Conservation (phyloP, 2,113 vertebrate species). For the Protobothrops mucrosquamatus region DNA sequence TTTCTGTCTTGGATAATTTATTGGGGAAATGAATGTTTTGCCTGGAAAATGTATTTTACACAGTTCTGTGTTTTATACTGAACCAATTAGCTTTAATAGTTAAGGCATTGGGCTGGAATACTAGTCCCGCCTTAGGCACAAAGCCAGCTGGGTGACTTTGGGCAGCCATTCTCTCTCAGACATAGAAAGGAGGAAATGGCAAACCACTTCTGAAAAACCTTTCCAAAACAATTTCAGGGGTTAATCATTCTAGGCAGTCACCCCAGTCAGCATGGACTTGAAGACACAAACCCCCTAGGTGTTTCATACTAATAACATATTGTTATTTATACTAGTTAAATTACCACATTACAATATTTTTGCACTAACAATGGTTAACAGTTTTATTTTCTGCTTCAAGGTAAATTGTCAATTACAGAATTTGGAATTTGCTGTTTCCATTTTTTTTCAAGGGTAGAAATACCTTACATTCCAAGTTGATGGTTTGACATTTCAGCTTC, state of each 20-base stretch:
- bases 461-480: background rate
- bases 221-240: background rate
- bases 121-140: background rate
- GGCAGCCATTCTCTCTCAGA: background rate
- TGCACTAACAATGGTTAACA: background rate
- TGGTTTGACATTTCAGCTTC: conserved; percentile 6
- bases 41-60: background rate
- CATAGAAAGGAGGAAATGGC: background rate
- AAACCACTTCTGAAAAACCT: background rate
- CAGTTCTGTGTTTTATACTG: background rate
- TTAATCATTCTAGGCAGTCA: background rate
- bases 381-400: background rate
- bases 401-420: background rate
- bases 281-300: background rate
- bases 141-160: background rate
- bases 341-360: background rate
- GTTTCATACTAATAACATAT: background rate
- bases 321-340: background rate
- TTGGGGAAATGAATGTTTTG: background rate
- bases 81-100: background rate
- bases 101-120: background rate
- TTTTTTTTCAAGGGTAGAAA: conserved; percentile 26
- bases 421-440: conserved; percentile 12
- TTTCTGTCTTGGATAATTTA: background rate
- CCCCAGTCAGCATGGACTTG: background rate